Evolutionary conservation across 2,797 vertebrate genomes (phyloP).

Genomic region (Coreius guichenoti): DNA sequence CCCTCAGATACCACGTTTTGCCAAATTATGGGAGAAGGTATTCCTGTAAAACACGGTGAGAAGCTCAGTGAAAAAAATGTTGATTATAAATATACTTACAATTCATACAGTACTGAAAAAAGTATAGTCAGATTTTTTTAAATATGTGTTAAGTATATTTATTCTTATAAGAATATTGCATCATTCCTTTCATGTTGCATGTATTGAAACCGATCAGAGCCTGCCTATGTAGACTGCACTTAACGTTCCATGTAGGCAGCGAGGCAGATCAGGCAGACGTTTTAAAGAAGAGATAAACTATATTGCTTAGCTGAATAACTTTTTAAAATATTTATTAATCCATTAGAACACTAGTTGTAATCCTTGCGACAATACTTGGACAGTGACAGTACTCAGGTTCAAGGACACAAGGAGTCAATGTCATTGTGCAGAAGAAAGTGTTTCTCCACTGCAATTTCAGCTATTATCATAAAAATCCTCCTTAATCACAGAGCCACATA

Average conservation of each 20-base stretch:
- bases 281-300: neutral
- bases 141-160: neutral
- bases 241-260: neutral
- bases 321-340: neutral
- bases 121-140: neutral
- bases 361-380: neutral
- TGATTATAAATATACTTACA: too few species aligned
- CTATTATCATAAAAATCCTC: slow-evolving; percentile 31
- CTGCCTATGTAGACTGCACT: neutral
- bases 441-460: slow-evolving; percentile 12
- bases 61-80: neutral
- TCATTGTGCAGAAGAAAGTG: neutral
- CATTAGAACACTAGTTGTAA: neutral
- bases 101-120: too few species aligned
- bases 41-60: neutral
- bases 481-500: slow-evolving; percentile 22
- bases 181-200: neutral
- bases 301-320: neutral
- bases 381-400: neutral
- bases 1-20: neutral
- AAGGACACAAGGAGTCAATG: slow-evolving; percentile 24
- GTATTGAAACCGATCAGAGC: neutral
- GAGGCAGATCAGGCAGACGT: neutral
- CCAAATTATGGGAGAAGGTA: neutral
- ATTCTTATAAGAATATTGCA: neutral